These are phyloP conservation scores for Bovichtus variegatus DNA, from an alignment of 2,797 vertebrate species.

Conservation along the genomic window DNA sequence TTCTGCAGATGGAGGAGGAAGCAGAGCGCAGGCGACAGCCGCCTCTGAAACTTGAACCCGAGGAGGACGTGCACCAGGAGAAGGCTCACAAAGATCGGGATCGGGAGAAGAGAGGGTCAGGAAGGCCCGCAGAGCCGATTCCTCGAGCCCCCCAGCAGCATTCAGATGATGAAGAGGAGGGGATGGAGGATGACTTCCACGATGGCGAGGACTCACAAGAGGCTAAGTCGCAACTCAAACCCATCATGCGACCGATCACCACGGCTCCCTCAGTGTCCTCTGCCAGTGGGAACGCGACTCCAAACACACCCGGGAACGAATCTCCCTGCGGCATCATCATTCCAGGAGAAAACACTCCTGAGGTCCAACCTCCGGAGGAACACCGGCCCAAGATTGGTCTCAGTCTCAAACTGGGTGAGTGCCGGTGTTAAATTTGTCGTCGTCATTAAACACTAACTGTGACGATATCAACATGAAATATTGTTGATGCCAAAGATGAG, in stretches of 20 bases:
- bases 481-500: no score
- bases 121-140: conserved; percentile 80
- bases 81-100: conserved; percentile 89
- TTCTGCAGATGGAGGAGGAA: conserved; percentile 94
- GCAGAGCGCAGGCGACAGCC: conserved; percentile 93
- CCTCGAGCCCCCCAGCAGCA: conserved; percentile 76
- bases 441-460: no score
- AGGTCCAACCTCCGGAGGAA: conserved; percentile 93
- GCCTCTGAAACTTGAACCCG: conserved; percentile 93
- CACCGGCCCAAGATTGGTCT: conserved; percentile 96
- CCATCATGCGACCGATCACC: conserved; percentile 94
- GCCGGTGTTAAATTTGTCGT: no score
- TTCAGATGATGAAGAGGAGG: conserved; percentile 84
- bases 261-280: conserved; percentile 97
- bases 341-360: conserved; percentile 96
- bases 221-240: conserved; percentile 94
- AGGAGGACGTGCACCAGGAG: conserved; percentile 92
- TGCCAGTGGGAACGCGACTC: conserved; percentile 94
- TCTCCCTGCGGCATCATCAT: conserved; percentile 99
- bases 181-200: conserved; percentile 82
- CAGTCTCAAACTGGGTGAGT: conserved; percentile 94
- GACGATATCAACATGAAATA: no score
- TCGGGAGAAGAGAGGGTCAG: conserved; percentile 83
- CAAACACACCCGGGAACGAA: conserved; percentile 95
- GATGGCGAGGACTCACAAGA: conserved; percentile 92